phyloP scores from a whole-genome alignment of 2,113 vertebrate species.

The Petrocephalus microphthalmus region DNA sequence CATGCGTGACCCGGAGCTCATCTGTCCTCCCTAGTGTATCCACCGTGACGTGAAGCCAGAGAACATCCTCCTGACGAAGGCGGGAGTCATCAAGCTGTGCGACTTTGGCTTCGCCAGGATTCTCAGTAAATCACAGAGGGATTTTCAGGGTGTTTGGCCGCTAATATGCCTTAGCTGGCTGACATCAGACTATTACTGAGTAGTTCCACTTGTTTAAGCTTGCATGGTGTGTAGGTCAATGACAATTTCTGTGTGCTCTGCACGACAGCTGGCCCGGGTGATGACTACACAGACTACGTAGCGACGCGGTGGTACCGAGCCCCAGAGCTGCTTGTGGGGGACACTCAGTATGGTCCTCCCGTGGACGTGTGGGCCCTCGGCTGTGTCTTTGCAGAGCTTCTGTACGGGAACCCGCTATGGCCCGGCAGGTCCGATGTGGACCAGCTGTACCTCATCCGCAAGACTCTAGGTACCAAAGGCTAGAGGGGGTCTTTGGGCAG shows the following conservation, averaged over 20 bases:
- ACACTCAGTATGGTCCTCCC: conserved; percentile 84
- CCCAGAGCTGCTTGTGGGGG: conserved; percentile 89
- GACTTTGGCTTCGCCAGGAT: conserved; percentile 95
- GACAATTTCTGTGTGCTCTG: background rate
- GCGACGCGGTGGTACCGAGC: conserved; percentile 94
- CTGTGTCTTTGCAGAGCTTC: conserved; percentile 88
- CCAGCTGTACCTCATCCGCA: conserved; percentile 87
- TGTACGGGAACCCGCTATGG: conserved; percentile 81
- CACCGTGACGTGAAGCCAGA: conserved; percentile 95
- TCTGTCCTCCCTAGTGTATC: conserved; percentile 74
- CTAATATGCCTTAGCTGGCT: background rate
- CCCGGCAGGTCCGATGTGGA: conserved; percentile 88
- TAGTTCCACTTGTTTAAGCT: background rate
- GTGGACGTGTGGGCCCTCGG: conserved; percentile 95
- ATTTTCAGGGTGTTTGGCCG: conserved; percentile 40
- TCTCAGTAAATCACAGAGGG: conserved; percentile 67
- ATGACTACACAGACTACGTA: conserved; percentile 92
- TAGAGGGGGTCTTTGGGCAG: background rate
- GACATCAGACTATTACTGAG: background rate
- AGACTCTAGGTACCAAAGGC: conserved; percentile 70
- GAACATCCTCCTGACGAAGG: conserved; percentile 94
- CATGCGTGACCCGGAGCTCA: conserved; percentile 3
- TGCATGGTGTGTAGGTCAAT: conserved; percentile 24
- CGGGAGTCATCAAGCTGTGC: conserved; percentile 86
- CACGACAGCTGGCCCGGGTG: conserved; percentile 76